Base-by-base conservation (phyloP, 2,888 invertebrate genomes). In the Epicampocera succincta region DNA sequence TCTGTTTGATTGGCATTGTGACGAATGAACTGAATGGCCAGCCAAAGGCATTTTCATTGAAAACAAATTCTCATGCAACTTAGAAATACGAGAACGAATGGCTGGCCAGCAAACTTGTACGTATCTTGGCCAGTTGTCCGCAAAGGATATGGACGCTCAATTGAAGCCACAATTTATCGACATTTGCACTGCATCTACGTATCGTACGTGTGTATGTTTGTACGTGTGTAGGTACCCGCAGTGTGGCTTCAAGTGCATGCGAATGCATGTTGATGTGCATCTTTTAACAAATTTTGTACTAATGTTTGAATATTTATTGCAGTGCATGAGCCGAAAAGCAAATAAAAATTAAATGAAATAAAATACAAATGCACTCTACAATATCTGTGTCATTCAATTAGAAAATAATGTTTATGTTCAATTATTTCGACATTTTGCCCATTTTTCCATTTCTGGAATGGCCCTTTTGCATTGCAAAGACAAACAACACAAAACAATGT, bases 141-240 rank as follows among this genome's bases (percentile, higher is more conserved):
- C 77, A 73, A 68, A 82, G 73, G 77, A 68, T 77, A 69, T 52
- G 56, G 69, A 82, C 81, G 77, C 81, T 78, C 81, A 74, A 74
- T 82, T 82, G 74, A 73, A 82, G 69, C 77, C 69, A 77, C 73
- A 82, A 82, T 82, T 74, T 82, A 82, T 77, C 25, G 73, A 74
- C 40, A 74, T 69, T 65, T 65, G 33, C 38, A 58, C 54, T 58
- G 79, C 21, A 52, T 56, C 44, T 61, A 52, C 25, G 75, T 74
- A 69, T 50, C 61, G 42, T 75, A 52, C 54, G 50, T 44, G 50
- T 15, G 17, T 58, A 72, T 56, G 21, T 48, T 77, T 17, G 15
- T 56, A n/a, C n/a, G n/a, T n/a, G n/a, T n/a, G n/a, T n/a, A n/a
- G n/a, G n/a, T n/a, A n/a, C n/a, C n/a, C n/a, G n/a, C n/a, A n/a